phyloP scores from a whole-genome alignment of 2,113 vertebrate species.

The Tricholaema leucomelas region DNA sequence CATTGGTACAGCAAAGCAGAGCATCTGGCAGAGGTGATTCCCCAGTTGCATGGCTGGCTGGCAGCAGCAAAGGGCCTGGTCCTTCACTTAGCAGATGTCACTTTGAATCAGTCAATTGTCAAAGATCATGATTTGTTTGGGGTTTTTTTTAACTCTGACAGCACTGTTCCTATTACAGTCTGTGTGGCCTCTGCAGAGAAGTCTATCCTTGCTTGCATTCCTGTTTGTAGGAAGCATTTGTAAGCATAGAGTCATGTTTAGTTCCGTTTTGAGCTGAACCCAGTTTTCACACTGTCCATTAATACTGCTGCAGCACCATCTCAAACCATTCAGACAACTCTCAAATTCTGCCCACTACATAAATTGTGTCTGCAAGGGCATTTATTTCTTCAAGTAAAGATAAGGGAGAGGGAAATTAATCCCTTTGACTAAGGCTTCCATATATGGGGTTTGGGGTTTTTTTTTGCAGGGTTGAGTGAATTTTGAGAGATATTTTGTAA shows the following conservation, averaged over 20 bases:
- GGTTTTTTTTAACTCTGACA: background rate
- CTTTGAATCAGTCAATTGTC: background rate
- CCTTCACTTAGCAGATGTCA: background rate
- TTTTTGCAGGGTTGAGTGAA: background rate
- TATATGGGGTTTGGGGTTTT: rapidly evolving
- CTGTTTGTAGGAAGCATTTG: background rate
- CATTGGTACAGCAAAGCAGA: background rate
- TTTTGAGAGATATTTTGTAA: background rate
- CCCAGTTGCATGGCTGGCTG: background rate
- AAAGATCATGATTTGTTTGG: background rate
- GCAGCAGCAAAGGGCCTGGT: background rate
- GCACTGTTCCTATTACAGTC: background rate
- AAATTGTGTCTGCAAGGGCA: background rate
- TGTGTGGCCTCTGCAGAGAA: background rate
- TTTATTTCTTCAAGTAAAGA: background rate
- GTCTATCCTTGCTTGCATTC: background rate
- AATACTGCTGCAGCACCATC: background rate
- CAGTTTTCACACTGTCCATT: background rate
- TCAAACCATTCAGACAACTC: background rate
- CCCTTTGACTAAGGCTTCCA: background rate
- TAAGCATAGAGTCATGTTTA: background rate
- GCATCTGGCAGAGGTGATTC: background rate
- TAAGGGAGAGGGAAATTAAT: background rate
- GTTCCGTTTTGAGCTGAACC: background rate
- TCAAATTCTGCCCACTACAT: background rate